phyloP scores from a whole-genome alignment of 2,113 vertebrate species.

The Istiophorus platypterus region DNA sequence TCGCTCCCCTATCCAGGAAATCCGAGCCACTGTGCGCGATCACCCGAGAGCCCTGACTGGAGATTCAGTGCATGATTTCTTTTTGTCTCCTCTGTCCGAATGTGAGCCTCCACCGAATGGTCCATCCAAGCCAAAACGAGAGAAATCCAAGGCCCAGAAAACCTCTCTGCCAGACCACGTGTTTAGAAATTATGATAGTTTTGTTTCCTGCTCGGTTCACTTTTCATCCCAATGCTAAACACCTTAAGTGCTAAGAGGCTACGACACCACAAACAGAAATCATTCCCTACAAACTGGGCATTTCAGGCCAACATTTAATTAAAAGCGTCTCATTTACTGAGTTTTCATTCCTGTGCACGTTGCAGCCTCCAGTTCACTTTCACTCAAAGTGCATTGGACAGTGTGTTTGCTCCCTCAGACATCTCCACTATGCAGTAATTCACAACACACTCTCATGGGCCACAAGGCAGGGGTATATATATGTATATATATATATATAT shows the following conservation, averaged over 20 bases:
- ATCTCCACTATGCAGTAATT: conserved; percentile 72
- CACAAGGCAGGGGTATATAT: conserved; percentile 67
- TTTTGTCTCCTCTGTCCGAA: conserved; percentile 27
- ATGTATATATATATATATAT: conserved; percentile 78
- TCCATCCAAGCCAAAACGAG: conserved; percentile 2
- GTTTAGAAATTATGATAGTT: neutral
- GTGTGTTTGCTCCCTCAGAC: conserved; percentile 61
- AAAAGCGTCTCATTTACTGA: conserved; percentile 19
- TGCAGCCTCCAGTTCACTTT: conserved; percentile 22
- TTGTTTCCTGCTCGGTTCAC: conserved; percentile 5
- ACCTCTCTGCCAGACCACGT: conserved; percentile 7
- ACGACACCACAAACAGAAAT: neutral
- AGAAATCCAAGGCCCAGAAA: conserved; percentile 11
- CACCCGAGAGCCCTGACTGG: conserved; percentile 31
- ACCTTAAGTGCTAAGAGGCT: conserved; percentile 3
- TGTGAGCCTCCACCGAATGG: neutral
- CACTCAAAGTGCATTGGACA: conserved; percentile 50
- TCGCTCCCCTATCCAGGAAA: neutral
- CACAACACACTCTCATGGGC: conserved; percentile 65
- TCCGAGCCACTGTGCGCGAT: conserved; percentile 28
- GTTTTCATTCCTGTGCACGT: conserved; percentile 22
- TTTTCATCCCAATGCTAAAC: conserved; percentile 1
- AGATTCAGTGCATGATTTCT: conserved; percentile 23
- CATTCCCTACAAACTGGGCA: neutral
- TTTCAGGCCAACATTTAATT: conserved; percentile 20